Conservation (phyloP, 2,797 vertebrate species). For the Phrynocephalus guinanensis region DNA sequence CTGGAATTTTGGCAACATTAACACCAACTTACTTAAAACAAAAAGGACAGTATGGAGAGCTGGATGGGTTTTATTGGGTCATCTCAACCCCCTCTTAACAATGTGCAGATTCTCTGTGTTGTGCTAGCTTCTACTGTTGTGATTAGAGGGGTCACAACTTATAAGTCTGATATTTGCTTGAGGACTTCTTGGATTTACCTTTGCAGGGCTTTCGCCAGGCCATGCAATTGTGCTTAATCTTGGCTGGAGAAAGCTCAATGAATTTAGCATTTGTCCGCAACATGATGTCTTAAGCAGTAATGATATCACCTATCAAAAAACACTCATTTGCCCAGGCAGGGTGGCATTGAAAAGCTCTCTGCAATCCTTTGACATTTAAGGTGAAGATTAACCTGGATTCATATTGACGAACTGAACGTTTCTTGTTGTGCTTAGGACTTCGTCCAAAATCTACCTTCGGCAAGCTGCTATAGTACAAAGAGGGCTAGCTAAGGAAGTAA, state of each 20-base stretch:
- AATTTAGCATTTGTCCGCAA: background rate
- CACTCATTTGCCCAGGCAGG: constrained; percentile 25
- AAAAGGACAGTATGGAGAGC: background rate
- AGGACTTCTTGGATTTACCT: background rate
- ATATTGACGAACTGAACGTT: constrained; percentile 5
- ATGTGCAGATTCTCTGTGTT: too few species aligned
- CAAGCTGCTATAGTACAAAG: background rate
- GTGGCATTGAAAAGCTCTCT: constrained; percentile 15
- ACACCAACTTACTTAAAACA: background rate
- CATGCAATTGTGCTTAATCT: constrained; percentile 19
- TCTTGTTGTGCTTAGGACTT: background rate
- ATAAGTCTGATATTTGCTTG: background rate
- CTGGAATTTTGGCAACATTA: too few species aligned
- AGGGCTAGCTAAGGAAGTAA: background rate
- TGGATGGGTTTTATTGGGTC: background rate
- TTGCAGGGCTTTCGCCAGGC: background rate
- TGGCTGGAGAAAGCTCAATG: constrained; percentile 20
- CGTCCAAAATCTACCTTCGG: background rate
- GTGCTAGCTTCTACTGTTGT: too few species aligned
- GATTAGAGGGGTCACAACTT: too few species aligned
- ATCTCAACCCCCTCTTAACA: background rate
- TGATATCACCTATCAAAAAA: constrained; percentile 25
- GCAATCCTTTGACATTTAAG: constrained; percentile 29
- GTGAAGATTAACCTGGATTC: constrained; percentile 20
- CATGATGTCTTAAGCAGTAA: constrained; percentile 13